phyloP scores from a whole-genome alignment of 2,797 vertebrate genomes.

The Anableps anableps region DNA sequence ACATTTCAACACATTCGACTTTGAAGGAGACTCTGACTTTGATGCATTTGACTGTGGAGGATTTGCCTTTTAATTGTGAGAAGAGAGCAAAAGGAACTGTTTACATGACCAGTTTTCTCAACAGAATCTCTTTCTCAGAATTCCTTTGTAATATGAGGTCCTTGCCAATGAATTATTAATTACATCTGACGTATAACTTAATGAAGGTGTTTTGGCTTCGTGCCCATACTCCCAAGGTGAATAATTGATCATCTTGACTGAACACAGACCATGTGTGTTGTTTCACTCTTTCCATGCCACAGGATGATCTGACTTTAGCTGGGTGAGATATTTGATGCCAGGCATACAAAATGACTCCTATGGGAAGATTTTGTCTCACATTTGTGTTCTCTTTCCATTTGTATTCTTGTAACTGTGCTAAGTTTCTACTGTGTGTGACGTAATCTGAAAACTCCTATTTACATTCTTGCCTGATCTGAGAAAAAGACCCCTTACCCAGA shows the following conservation, averaged over 20 bases:
- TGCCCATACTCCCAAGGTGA: slow-evolving; percentile 60
- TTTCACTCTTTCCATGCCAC: slow-evolving; percentile 46
- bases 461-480: slow-evolving; percentile 15
- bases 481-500: neutral
- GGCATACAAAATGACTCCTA: slow-evolving; percentile 4
- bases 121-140: slow-evolving; percentile 7
- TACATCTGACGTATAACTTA: slow-evolving; percentile 46
- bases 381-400: neutral
- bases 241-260: slow-evolving; percentile 59
- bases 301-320: slow-evolving; percentile 11
- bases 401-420: slow-evolving; percentile 10
- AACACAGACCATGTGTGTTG: slow-evolving; percentile 44
- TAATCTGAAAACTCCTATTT: neutral
- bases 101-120: slow-evolving; percentile 5
- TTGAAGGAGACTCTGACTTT: slow-evolving; percentile 85
- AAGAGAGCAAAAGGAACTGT: slow-evolving; percentile 1
- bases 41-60: slow-evolving; percentile 86
- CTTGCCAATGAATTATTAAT: slow-evolving; percentile 32
- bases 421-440: neutral
- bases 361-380: neutral
- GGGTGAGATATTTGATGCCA: slow-evolving; percentile 10
- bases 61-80: slow-evolving; percentile 80
- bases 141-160: slow-evolving; percentile 30
- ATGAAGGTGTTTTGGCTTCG: slow-evolving; percentile 49
- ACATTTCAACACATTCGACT: slow-evolving; percentile 85